phyloP scores from a whole-genome alignment of 2,888 invertebrate genomes.

The Polymixis flavicincta region DNA sequence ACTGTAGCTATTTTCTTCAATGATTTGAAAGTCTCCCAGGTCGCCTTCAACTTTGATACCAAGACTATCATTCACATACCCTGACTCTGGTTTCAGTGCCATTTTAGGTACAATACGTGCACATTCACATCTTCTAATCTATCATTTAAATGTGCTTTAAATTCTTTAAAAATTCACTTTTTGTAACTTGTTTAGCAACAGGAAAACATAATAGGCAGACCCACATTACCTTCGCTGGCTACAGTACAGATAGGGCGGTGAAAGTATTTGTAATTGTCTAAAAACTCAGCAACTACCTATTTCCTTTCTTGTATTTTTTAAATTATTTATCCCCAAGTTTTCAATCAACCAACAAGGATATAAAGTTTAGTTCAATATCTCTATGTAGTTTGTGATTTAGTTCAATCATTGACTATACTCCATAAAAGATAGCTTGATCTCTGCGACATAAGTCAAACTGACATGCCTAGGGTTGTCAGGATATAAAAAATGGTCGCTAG shows the following conservation, averaged over 20 bases:
- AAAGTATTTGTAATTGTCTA: conserved; percentile 21
- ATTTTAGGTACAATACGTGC: conserved; percentile 64
- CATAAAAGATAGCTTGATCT: too few relatives aligned
- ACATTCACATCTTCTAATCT: conserved; percentile 42
- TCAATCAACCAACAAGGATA: conserved; percentile 27
- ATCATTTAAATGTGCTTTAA: background rate
- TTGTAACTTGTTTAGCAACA: conserved; percentile 24
- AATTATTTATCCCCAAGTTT: conserved; percentile 7
- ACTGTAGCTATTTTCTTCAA: conserved; percentile 76
- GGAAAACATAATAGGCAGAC: conserved; percentile 25
- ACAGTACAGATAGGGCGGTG: background rate
- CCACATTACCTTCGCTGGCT: conserved; percentile 36
- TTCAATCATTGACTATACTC: background rate
- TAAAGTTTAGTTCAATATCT: conserved; percentile 1
- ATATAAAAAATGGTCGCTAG: too few relatives aligned
- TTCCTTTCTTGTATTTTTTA: conserved; percentile 5
- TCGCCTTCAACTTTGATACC: conserved; percentile 81
- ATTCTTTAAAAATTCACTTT: conserved; percentile 7
- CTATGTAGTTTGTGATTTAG: too few relatives aligned
- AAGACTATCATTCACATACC: conserved; percentile 65
- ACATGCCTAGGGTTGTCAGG: too few relatives aligned
- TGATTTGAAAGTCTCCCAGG: conserved; percentile 80
- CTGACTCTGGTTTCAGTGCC: conserved; percentile 70
- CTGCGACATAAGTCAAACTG: too few relatives aligned
- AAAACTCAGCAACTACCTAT: background rate